Evolutionary conservation across 2,113 vertebrate genomes (phyloP), one percentile per base, ranked within the genome.

Genomic region (Hyla sarda): DNA sequence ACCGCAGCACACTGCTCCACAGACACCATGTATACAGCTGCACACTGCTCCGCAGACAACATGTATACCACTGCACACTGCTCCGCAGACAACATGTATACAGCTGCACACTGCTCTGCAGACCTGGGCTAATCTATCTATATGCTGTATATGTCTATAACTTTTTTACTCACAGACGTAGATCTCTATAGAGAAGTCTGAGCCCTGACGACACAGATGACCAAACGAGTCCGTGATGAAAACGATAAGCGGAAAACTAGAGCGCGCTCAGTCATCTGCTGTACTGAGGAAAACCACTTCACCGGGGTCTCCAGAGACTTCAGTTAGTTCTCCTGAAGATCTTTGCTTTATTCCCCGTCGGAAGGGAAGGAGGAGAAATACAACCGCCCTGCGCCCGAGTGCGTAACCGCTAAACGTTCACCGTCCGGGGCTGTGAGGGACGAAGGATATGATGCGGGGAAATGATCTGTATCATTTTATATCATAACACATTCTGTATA

Each of bases 291-390:
- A 69, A 37, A 30, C 16, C 30, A 21, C 32, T 69, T 69, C 65
- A 69, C 28, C 25, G 2, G 17, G 65, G 32, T 69, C 9, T 69
- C 16, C 32, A 69, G 34, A 37, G 30, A 69, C 30, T 34, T 69
- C 65, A 69, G 21, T 69, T 30, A 69, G 17, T 69, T 69, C 1
- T 34, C 37, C 32, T 69, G 65, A 69, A 37, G 16, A 19, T 34
- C 65, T 69, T 69, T 69, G 30, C 30, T 69, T 69, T 69, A 69
- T 34, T 69, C 65, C 32, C 62, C 32, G 62, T 69, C 65, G 19
- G 32, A 67, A 69, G 65, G 30, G 37, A 69, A 2, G 65, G 7
- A 69, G 65, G 65, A 34, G 32, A 69, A 30, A 25, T 11, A 5
- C 19, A 1, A 30, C 0, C 1, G 14, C 23, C 54, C 54, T 56